A percentile compares a stretch with the other conserved stretches of the same genome.
These are phyloP conservation scores for Drosophila simulans DNA, from an alignment of 1,140 invertebrate species.

Conservation along the genomic window DNA sequence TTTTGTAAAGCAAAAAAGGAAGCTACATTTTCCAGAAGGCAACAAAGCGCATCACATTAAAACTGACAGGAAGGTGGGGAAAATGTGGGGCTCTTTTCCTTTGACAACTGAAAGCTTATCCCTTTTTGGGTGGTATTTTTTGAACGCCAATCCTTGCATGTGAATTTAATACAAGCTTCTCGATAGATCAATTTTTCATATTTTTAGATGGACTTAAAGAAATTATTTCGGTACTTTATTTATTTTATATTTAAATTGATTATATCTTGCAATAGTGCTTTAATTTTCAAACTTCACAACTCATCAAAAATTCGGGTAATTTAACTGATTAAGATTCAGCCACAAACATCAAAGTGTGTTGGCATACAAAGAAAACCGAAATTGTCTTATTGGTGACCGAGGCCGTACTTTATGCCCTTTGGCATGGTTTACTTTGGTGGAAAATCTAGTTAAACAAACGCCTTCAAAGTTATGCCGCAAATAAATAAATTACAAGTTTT, in stretches of 20 bases:
- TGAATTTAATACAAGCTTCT: constrained; percentile 21
- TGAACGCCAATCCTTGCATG: constrained; percentile 7
- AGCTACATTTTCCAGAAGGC: constrained; percentile 64
- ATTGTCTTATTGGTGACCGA: constrained; percentile 15
- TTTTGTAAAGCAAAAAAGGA: constrained; percentile 39
- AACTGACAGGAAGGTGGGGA: constrained; percentile 48
- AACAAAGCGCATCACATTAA: constrained; percentile 78
- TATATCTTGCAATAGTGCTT: not conserved
- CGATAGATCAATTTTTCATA: constrained; percentile 6
- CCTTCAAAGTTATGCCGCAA: constrained; percentile 30
- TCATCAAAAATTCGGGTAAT: not conserved
- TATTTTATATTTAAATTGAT: not conserved
- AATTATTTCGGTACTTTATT: not conserved
- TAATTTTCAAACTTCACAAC: not conserved
- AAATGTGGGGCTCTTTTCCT: constrained; percentile 14
- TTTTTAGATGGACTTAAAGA: not conserved
- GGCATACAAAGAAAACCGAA: constrained; percentile 25
- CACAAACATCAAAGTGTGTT: constrained; percentile 22
- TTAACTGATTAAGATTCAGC: constrained; percentile 8
- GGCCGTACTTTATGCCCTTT: not conserved
- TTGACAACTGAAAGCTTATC: constrained; percentile 39
- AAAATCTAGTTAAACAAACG: constrained; percentile 35
- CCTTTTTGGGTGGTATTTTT: constrained; percentile 3
- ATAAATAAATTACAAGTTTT: constrained; percentile 54
- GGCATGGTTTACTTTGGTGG: constrained; percentile 10